These are phyloP conservation scores for Orius laevigatus DNA, from an alignment of 1,140 invertebrate genomes.

Conservation along the genomic window DNA sequence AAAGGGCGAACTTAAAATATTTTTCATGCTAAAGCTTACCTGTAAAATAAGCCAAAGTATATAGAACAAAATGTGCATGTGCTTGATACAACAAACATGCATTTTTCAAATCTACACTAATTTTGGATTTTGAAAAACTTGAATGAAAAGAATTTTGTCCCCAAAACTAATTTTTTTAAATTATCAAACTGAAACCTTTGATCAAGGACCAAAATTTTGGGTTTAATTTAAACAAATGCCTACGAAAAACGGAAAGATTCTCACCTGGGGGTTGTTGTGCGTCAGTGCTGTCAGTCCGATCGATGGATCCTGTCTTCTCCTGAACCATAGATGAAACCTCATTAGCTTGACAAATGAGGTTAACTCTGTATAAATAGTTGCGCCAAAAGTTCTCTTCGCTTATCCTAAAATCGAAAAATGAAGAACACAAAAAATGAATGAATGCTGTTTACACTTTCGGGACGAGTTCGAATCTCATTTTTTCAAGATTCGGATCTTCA, in stretches of 20 bases:
- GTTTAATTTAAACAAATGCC: constrained; percentile 2
- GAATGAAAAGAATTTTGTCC: too few species aligned
- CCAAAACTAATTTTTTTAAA: too few species aligned
- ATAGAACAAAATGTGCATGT: too few species aligned
- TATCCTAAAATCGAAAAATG: constrained; percentile 44
- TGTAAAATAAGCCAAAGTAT: background rate
- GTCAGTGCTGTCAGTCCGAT: constrained; percentile 8
- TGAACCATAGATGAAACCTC: constrained; percentile 56
- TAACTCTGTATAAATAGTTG: constrained; percentile 99
- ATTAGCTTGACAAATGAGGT: constrained; percentile 90
- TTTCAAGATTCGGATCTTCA: constrained; percentile 86
- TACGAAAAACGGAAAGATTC: background rate
- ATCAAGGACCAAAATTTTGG: background rate
- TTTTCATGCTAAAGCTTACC: background rate
- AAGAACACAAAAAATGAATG: background rate
- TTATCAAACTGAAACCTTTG: too few species aligned
- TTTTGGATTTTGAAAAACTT: too few species aligned
- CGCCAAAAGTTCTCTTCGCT: constrained; percentile 98
- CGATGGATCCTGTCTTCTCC: constrained; percentile 28
- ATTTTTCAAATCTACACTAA: too few species aligned
- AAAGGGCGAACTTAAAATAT: background rate
- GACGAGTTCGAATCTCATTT: constrained; percentile 97
- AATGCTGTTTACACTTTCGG: constrained; percentile 74
- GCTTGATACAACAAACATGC: too few species aligned
- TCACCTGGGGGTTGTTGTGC: constrained; percentile 6